A percentile compares a stretch with the other conserved stretches of the same genome.
Conservation (phyloP, 1,140 invertebrate species). For the Brachionus koreanus region DNA sequence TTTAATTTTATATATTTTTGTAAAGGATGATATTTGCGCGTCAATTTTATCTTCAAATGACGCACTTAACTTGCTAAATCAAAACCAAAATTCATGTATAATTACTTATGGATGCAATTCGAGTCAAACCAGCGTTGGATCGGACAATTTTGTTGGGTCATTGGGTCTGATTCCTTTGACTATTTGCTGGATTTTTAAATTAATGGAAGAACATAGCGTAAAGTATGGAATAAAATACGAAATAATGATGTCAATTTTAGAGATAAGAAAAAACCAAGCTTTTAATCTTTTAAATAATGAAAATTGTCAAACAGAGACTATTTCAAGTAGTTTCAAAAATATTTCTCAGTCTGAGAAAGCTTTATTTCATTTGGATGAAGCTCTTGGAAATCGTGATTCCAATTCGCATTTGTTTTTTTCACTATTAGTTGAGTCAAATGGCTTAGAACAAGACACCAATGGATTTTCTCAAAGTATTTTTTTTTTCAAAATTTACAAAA, state of each 20-base stretch:
- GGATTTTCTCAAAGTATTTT: background rate
- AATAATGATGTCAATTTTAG: background rate
- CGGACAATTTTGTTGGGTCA: background rate
- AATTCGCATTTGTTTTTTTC: background rate
- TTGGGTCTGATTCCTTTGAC: constrained; percentile 11
- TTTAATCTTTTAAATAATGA: constrained; percentile 16
- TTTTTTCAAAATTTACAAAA: background rate
- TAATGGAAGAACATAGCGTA: background rate
- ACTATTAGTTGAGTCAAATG: background rate
- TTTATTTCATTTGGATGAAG: background rate
- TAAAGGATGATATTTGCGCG: background rate
- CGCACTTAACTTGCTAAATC: background rate
- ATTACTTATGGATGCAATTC: background rate
- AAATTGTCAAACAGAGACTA: background rate
- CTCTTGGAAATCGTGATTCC: background rate
- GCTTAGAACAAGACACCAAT: background rate
- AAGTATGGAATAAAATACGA: background rate
- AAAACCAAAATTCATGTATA: background rate
- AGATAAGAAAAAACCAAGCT: background rate
- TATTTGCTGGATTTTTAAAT: constrained; percentile 18
- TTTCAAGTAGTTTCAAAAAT: background rate
- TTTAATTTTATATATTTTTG: background rate
- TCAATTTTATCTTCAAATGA: background rate
- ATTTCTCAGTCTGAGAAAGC: background rate
- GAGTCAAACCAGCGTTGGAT: background rate